These are phyloP conservation scores for Hetaerina titia DNA, from an alignment of 2,888 invertebrate genomes.

Conservation along the genomic window DNA sequence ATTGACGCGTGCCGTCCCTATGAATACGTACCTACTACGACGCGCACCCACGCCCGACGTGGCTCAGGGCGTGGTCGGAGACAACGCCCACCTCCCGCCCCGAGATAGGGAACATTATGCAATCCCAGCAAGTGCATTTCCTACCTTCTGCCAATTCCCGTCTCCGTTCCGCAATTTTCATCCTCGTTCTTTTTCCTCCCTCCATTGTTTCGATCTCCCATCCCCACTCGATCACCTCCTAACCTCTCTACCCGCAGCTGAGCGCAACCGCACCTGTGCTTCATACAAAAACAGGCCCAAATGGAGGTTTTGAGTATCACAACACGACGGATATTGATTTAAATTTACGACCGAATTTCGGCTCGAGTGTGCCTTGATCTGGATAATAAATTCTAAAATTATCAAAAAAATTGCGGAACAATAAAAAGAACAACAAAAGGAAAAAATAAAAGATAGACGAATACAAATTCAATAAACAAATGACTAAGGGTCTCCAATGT, in stretches of 20 bases:
- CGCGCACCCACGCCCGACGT: background rate
- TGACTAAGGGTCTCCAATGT: too few species aligned
- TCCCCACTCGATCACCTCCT: background rate
- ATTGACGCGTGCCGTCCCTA: background rate
- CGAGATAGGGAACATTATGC: background rate
- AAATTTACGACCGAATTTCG: too few species aligned
- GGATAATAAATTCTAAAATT: too few species aligned
- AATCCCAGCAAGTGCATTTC: constrained; percentile 22
- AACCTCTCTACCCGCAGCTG: background rate
- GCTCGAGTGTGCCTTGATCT: too few species aligned
- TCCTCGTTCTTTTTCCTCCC: constrained; percentile 31
- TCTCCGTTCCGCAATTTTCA: background rate
- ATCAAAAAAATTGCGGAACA: too few species aligned
- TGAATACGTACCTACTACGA: background rate
- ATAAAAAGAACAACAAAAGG: too few species aligned
- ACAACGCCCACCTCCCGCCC: background rate
- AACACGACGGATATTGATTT: too few species aligned
- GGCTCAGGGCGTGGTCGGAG: background rate
- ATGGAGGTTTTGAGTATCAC: too few species aligned
- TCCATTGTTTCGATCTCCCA: constrained; percentile 6
- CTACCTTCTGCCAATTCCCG: background rate
- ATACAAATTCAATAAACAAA: too few species aligned
- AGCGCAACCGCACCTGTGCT: background rate
- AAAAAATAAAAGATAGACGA: too few species aligned
- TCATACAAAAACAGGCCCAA: background rate